Evolutionary conservation across 2,113 vertebrate genomes (phyloP).

Genomic region (Columba janthina): DNA sequence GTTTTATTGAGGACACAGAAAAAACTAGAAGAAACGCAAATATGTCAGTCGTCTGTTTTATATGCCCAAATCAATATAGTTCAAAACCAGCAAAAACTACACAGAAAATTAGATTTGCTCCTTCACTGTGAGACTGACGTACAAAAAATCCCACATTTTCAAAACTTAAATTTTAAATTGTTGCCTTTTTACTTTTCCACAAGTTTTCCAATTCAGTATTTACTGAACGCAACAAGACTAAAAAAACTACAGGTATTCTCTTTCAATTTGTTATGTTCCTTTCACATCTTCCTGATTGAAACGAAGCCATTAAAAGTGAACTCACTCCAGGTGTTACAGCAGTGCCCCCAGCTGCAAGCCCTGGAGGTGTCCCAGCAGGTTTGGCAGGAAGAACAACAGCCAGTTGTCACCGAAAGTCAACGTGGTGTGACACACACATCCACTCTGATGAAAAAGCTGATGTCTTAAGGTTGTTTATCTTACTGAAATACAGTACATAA

Average conservation of each 20-base stretch:
- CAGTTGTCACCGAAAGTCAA: neutral
- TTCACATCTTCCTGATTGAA: neutral
- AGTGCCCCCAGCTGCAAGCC: neutral
- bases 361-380: neutral
- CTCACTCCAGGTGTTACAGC: neutral
- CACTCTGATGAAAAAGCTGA: neutral
- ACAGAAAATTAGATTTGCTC: neutral
- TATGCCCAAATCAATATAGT: too few relatives aligned
- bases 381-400: neutral
- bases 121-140: neutral
- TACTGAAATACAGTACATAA: neutral
- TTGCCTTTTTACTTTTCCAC: neutral
- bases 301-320: neutral
- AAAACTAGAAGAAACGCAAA: neutral
- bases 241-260: neutral
- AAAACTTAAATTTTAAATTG: neutral
- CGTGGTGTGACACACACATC: neutral
- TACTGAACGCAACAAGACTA: neutral
- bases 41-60: neutral
- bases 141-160: neutral
- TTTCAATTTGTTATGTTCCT: neutral
- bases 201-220: neutral
- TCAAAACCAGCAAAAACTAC: neutral
- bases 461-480: neutral
- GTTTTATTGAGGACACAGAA: neutral